phyloP scores from a whole-genome alignment of 2,797 vertebrate genomes.

The Gephyroberyx darwinii region DNA sequence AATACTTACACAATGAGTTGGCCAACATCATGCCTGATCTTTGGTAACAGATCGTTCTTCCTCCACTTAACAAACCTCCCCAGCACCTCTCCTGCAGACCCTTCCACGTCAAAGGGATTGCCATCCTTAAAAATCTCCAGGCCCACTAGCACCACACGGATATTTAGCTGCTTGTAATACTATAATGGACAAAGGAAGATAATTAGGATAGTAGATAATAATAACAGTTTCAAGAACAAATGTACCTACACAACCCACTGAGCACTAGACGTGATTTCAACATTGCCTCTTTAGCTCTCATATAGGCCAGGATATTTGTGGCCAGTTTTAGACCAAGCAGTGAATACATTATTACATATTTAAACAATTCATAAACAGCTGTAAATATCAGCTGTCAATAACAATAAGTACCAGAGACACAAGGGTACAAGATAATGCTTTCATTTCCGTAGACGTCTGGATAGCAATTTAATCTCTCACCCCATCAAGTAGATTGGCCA shows the following conservation, averaged over 20 bases:
- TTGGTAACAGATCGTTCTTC: slow-evolving; percentile 65
- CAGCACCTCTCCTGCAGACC: slow-evolving; percentile 80
- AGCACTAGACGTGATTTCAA: too few species aligned
- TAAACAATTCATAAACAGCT: too few species aligned
- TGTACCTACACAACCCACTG: neutral
- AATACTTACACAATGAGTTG: slow-evolving; percentile 89
- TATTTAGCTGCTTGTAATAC: slow-evolving; percentile 85
- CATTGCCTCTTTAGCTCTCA: too few species aligned
- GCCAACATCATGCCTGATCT: slow-evolving; percentile 78
- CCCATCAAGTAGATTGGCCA: slow-evolving; percentile 88
- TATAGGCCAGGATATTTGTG: too few species aligned
- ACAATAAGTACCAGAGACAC: too few species aligned
- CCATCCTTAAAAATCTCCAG: slow-evolving; percentile 81
- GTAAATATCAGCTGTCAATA: too few species aligned
- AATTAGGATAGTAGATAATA: too few species aligned
- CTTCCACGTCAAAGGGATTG: slow-evolving; percentile 82
- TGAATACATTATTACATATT: too few species aligned
- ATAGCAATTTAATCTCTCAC: slow-evolving; percentile 73
- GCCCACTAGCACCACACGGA: slow-evolving; percentile 86
- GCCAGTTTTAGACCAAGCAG: too few species aligned
- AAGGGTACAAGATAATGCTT: too few species aligned
- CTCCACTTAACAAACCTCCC: slow-evolving; percentile 85
- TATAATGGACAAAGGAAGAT: slow-evolving; percentile 35
- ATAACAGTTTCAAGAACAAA: neutral
- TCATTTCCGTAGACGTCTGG: neutral